Base-by-base conservation (phyloP, 2,888 invertebrate genomes). In the Monopis laevigella region DNA sequence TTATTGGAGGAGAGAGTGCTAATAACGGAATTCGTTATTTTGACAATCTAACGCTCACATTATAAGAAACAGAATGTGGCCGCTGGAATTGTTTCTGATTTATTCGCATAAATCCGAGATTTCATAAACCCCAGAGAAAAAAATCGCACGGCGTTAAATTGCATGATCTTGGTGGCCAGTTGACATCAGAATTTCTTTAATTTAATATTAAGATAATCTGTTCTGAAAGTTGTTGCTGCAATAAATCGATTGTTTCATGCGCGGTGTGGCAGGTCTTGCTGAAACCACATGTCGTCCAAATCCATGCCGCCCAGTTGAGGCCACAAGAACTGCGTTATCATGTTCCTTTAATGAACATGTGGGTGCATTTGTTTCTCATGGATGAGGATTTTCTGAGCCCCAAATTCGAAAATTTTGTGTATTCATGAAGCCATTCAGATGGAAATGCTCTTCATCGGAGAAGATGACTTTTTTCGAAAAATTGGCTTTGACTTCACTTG, bases 371-470 rank as follows among this genome's bases (percentile, higher is more conserved):
- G 24, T 24, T 7, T 24, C 24, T 24, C 24, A 24, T 24, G 29
- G n/a, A 28, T 28, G n/a, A n/a, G n/a, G n/a, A n/a, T 12, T 11
- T 28, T n/a, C n/a, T n/a, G 29, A 28, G 29, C 11, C 38, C 43
- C 45, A 46, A 43, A 48, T 42, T 18, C 30, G 48, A 24, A 44
- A 53, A 46, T 59, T 59, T 51, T 56, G 51, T 39, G 41, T 49
- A 42, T 60, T 53, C 39, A 54, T 49, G 28, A 40, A 51, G 24
- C 58, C 53, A 46, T 47, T 39, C n/a, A 53, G 47, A 34, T 50
- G 45, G 46, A 55, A 55, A 50, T 56, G 52, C 4, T 53, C 48
- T 41, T 58, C 51, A 44, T 51, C 48, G 11, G 35, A 43, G 30
- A 49, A 46, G 36, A 53, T 47, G 44, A 54, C 49, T 50, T 53